phyloP scores from a whole-genome alignment of 2,888 invertebrate genomes.

The Cheilosia variabilis region DNA sequence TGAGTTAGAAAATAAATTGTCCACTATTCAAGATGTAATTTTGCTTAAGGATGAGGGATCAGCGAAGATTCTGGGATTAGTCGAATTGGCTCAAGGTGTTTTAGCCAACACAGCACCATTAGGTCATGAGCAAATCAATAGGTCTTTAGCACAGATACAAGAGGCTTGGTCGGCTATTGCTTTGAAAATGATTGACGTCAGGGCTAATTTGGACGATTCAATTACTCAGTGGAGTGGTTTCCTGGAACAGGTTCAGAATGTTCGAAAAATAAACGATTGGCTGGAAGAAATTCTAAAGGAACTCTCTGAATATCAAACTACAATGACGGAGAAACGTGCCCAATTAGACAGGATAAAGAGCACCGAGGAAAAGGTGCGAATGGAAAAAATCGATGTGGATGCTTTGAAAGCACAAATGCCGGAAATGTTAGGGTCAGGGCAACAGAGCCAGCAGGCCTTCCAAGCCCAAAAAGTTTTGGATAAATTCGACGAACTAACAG shows the following conservation, averaged over 20 bases:
- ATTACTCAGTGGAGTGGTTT: conserved; percentile 96
- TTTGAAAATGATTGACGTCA: conserved; percentile 95
- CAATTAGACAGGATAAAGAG: conserved; percentile 94
- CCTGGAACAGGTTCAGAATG: conserved; percentile 93
- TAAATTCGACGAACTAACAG: conserved; percentile 91
- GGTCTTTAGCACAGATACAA: conserved; percentile 91
- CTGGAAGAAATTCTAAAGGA: conserved; percentile 90
- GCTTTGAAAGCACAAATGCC: conserved; percentile 92
- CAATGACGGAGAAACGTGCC: conserved; percentile 93
- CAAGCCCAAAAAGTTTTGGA: conserved; percentile 94
- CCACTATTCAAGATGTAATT: conserved; percentile 92
- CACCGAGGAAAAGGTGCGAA: conserved; percentile 93
- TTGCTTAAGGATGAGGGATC: conserved; percentile 97
- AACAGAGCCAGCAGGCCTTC: conserved; percentile 91
- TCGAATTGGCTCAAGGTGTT: conserved; percentile 96
- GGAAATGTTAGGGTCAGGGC: conserved; percentile 93
- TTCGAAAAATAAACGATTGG: conserved; percentile 92
- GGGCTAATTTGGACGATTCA: conserved; percentile 93
- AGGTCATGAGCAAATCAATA: conserved; percentile 94
- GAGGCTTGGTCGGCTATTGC: conserved; percentile 95
- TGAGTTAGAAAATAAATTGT: conserved; percentile 93
- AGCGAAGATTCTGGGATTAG: conserved; percentile 92
- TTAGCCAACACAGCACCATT: conserved; percentile 94
- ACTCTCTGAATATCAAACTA: conserved; percentile 89
- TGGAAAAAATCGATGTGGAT: conserved; percentile 95